Conservation (phyloP, 2,113 vertebrate genomes). For the Hoplias malabaricus region DNA sequence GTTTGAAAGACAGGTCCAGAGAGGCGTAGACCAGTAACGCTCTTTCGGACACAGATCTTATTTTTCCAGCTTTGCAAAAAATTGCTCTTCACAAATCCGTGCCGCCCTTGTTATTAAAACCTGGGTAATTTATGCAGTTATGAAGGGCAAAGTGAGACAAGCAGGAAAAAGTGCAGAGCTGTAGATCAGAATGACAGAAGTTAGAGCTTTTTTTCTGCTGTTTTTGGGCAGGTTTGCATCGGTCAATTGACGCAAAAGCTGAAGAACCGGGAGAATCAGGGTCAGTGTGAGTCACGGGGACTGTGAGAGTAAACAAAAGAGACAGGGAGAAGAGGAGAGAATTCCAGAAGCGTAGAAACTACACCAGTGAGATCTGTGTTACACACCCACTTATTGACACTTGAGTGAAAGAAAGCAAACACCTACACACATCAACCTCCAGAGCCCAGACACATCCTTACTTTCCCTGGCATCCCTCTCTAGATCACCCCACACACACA, state of each 20-base stretch:
- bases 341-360: slow-evolving; percentile 2
- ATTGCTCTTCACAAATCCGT: too few species aligned
- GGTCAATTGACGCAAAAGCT: background rate
- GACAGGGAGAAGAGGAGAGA: background rate
- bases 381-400: slow-evolving; percentile 36
- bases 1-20: too few species aligned
- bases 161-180: too few species aligned
- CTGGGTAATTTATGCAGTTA: too few species aligned
- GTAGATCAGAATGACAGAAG: too few species aligned
- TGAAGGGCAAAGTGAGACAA: too few species aligned
- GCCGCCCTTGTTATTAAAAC: too few species aligned
- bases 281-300: background rate
- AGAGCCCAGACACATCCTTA: slow-evolving; percentile 26
- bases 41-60: too few species aligned
- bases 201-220: too few species aligned
- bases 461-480: slow-evolving; percentile 7
- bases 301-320: background rate
- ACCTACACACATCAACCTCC: slow-evolving; percentile 33
- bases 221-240: background rate
- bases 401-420: slow-evolving; percentile 30
- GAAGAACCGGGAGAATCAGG: background rate
- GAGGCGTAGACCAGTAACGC: too few species aligned
- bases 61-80: too few species aligned
- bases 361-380: slow-evolving; percentile 19
- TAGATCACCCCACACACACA: background rate